Conservation (phyloP, 2,113 vertebrate genomes). For the Cygnus atratus region DNA sequence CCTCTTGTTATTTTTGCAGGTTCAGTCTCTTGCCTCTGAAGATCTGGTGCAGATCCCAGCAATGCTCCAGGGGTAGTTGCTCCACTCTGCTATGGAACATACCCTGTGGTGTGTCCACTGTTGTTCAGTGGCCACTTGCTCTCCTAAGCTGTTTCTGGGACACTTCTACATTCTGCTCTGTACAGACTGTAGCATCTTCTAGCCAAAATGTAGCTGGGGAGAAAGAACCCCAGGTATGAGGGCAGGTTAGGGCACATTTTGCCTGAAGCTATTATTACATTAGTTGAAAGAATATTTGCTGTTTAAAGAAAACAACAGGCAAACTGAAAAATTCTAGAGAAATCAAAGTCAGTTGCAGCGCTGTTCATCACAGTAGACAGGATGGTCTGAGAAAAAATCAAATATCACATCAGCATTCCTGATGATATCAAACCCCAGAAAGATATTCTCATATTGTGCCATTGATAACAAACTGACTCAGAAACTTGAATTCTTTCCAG, state of each 20-base stretch:
- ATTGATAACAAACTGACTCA: constrained; percentile 47
- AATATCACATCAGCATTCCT: neutral
- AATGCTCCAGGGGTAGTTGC: neutral
- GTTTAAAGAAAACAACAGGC: neutral
- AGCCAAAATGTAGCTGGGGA: neutral
- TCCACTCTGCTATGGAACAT: neutral
- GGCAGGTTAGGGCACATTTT: neutral
- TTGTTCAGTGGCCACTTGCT: neutral
- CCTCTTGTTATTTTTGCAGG: neutral
- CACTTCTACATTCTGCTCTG: neutral
- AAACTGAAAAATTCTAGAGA: neutral
- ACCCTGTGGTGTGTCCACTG: neutral
- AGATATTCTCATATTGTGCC: neutral
- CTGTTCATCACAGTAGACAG: neutral
- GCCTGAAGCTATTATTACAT: neutral
- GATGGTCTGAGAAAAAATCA: neutral
- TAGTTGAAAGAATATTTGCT: neutral
- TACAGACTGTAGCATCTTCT: neutral
- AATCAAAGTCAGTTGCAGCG: neutral
- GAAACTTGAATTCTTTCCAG: constrained; percentile 36
- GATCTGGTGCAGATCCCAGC: too few species aligned
- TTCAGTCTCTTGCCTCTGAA: neutral
- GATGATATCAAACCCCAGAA: neutral
- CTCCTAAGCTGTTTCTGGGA: neutral
- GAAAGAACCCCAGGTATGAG: neutral